Conservation (phyloP, 2,888 invertebrate genomes). For the Acronicta alni region DNA sequence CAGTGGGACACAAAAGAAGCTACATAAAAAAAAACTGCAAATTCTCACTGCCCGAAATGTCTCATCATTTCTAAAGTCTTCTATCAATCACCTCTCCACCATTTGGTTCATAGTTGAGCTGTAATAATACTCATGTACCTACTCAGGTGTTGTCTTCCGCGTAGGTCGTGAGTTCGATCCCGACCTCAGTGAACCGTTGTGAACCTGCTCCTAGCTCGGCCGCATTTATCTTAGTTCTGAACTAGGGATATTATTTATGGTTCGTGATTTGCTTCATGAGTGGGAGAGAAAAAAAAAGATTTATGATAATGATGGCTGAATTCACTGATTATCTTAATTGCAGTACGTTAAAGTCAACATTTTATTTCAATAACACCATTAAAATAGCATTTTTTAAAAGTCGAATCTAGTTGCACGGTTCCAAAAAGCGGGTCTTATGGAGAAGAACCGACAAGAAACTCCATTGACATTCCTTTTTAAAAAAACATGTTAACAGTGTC, state of each 20-base stretch:
- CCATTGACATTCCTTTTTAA: too few relatives aligned
- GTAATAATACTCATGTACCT: conserved; percentile 41
- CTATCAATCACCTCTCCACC: neutral
- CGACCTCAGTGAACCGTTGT: conserved; percentile 48
- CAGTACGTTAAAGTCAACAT: too few relatives aligned
- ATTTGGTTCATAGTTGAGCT: conserved; percentile 12
- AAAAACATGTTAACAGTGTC: too few relatives aligned
- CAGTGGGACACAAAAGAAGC: too few relatives aligned
- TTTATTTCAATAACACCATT: too few relatives aligned
- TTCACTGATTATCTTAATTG: conserved; percentile 17
- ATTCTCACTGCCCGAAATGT: too few relatives aligned
- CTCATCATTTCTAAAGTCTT: too few relatives aligned
- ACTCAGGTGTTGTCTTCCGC: conserved; percentile 50
- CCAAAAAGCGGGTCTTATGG: too few relatives aligned
- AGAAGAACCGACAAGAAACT: too few relatives aligned
- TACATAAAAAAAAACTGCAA: too few relatives aligned
- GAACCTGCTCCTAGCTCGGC: conserved; percentile 38
- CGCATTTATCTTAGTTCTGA: conserved; percentile 46
- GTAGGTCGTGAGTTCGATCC: conserved; percentile 49
- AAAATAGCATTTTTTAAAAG: too few relatives aligned
- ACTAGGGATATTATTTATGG: conserved; percentile 50
- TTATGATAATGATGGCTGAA: conserved; percentile 39
- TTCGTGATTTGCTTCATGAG: conserved; percentile 47
- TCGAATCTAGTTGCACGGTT: too few relatives aligned
- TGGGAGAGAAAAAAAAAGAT: conserved; percentile 31